Percentiles rank a stretch among this genome's conserved stretches.
Conservation (phyloP, 2,888 invertebrate genomes). For the Hirtodrosophila histrioides region DNA sequence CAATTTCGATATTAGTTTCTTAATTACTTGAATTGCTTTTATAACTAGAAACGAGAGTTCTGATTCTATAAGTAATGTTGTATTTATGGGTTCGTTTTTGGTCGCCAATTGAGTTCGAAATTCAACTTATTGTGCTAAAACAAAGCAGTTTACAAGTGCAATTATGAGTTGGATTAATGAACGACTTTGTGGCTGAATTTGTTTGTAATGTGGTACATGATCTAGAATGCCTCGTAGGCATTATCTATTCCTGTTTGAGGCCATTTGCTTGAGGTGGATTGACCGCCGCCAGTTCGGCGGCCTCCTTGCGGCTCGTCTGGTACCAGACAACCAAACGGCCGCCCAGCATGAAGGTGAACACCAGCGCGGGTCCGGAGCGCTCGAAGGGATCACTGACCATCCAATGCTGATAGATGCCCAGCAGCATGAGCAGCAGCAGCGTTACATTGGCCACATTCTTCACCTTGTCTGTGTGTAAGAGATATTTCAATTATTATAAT, state of each 20-base stretch:
- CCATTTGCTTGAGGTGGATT: constrained; percentile 87
- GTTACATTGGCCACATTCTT: constrained; percentile 95
- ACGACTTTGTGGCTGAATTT: constrained; percentile 53
- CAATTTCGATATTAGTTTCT: constrained; percentile 50
- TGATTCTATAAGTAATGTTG: constrained; percentile 18
- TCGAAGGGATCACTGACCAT: constrained; percentile 97
- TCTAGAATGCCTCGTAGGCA: constrained; percentile 2
- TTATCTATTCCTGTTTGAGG: constrained; percentile 86
- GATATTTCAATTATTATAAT: background rate
- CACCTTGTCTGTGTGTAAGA: constrained; percentile 87
- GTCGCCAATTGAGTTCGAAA: constrained; percentile 44
- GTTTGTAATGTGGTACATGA: constrained; percentile 27
- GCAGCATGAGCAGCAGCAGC: constrained; percentile 92
- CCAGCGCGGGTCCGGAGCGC: constrained; percentile 94
- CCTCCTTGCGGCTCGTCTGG: constrained; percentile 87
- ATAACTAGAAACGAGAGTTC: constrained; percentile 45
- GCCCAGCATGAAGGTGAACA: constrained; percentile 96
- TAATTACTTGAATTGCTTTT: constrained; percentile 41
- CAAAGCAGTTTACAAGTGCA: constrained; percentile 70
- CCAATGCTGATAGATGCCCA: constrained; percentile 96
- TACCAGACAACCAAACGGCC: constrained; percentile 94
- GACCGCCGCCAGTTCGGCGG: constrained; percentile 84
- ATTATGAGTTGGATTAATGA: constrained; percentile 40
- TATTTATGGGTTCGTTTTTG: constrained; percentile 15
- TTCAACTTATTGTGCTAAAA: constrained; percentile 68